Evolutionary conservation across 2,113 vertebrate genomes (phyloP).

Genomic region (Ceuthmochares aereus): DNA sequence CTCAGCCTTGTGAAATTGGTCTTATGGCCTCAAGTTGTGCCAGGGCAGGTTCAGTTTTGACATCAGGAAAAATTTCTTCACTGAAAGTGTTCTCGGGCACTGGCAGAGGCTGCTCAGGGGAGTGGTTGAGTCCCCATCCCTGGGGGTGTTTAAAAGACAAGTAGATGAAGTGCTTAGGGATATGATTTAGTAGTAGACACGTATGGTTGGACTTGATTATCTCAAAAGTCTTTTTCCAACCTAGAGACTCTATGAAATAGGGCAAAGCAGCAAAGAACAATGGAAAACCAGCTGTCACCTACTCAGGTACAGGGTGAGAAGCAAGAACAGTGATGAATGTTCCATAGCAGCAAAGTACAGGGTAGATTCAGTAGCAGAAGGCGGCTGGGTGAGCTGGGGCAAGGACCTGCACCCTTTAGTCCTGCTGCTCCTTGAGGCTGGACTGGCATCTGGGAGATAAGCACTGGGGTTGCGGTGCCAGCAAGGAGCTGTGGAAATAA

Average conservation of each 20-base stretch:
- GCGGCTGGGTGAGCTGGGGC: accelerated
- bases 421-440: not conserved
- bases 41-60: too few species aligned
- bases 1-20: not conserved
- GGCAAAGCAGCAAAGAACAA: not conserved
- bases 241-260: not conserved
- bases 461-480: not conserved
- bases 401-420: not conserved
- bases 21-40: too few species aligned
- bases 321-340: not conserved
- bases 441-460: too few species aligned
- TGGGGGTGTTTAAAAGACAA: too few species aligned
- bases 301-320: not conserved
- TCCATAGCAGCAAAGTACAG: not conserved
- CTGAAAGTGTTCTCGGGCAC: too few species aligned
- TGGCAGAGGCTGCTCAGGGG: too few species aligned
- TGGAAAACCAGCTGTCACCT: not conserved
- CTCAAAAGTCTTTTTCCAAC: too few species aligned
- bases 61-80: too few species aligned
- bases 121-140: too few species aligned
- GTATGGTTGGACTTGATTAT: too few species aligned
- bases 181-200: too few species aligned
- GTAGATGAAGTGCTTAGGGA: too few species aligned
- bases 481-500: not conserved
- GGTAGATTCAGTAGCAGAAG: not conserved